A percentile compares a stretch with the other conserved stretches of the same genome.
These are phyloP conservation scores for Lithophane leautieri DNA, from an alignment of 2,888 invertebrate species.

Conservation along the genomic window DNA sequence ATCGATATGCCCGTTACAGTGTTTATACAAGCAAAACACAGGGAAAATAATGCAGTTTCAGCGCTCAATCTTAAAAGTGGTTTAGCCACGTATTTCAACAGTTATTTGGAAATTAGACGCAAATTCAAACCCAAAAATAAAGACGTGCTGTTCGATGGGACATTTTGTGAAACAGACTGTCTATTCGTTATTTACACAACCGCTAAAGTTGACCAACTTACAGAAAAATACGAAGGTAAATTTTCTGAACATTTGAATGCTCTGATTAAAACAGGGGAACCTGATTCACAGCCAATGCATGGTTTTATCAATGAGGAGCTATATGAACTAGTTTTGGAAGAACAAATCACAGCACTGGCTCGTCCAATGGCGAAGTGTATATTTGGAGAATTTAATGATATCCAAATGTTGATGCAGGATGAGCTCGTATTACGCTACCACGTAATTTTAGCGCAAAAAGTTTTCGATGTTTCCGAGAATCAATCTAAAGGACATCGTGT, in stretches of 20 bases:
- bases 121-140: slow-evolving; percentile 7
- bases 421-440: slow-evolving; percentile 48
- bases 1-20: slow-evolving; percentile 9
- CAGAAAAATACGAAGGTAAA: background rate
- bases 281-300: slow-evolving; percentile 25
- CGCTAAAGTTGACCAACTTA: slow-evolving; percentile 34
- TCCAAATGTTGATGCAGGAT: slow-evolving; percentile 40
- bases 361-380: slow-evolving; percentile 33
- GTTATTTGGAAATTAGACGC: slow-evolving; percentile 18
- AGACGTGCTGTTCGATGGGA: slow-evolving; percentile 36
- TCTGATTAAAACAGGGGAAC: slow-evolving; percentile 47
- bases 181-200: slow-evolving; percentile 56
- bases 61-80: slow-evolving; percentile 5
- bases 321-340: slow-evolving; percentile 23
- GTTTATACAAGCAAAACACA: slow-evolving; percentile 33
- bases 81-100: slow-evolving; percentile 7
- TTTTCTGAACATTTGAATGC: slow-evolving; percentile 22
- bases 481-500: slow-evolving; percentile 20
- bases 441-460: slow-evolving; percentile 39
- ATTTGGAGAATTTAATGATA: slow-evolving; percentile 5
- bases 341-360: slow-evolving; percentile 42
- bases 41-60: slow-evolving; percentile 11
- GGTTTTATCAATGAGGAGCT: slow-evolving; percentile 31
- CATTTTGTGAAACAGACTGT: slow-evolving; percentile 33
- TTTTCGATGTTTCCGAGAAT: slow-evolving; percentile 37